Evolutionary conservation across 2,888 invertebrate genomes (phyloP), one percentile per base, ranked within the genome.

Genomic region (Mystacides longicornis): DNA sequence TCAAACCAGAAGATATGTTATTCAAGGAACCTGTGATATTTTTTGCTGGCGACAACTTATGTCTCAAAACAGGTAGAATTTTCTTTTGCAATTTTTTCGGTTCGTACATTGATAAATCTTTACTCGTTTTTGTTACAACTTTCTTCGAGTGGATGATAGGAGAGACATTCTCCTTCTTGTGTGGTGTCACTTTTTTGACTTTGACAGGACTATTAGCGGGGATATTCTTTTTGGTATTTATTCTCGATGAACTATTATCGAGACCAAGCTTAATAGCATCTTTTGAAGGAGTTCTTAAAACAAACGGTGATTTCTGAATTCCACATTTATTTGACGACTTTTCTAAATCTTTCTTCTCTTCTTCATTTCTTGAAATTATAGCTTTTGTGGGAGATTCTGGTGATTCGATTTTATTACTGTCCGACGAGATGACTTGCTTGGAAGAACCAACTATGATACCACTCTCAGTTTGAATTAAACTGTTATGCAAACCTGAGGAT

Each of bases 21-120:
- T 72, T 72, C 0, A 77, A 67, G n/a, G 77, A 77, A 1, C 77
- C 77, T 5, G 77, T 61, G 5, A 61, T 53, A 56, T 61, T 61
- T 47, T 61, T 61, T 2, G 61, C 55, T 14, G 61, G 61, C 22
- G 61, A 61, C n/a, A 61, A 47, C 33, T 55, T 61, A 16, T 31
- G 49, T 4, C 51, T 54, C 18, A 51, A 45, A 11, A 33, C 21
- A n/a, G 51, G 11, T 11, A 49, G n/a, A 1, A 50, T 46, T 23
- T 49, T 55, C 42, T 56, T 60, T 11, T 22, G 45, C 11, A 49
- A 11, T 48, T 56, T 60, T 20, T 48, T 31, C 18, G 51, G 9
- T 16, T 57, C 58, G 37, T 51, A 58, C n/a, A 51, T 22, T 31
- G 52, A 46, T 16, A 20, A 14, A 46, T n/a, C 18, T 49, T 47